Evolutionary conservation across 2,113 vertebrate species (phyloP).

Genomic region (Turdus rufiventris): DNA sequence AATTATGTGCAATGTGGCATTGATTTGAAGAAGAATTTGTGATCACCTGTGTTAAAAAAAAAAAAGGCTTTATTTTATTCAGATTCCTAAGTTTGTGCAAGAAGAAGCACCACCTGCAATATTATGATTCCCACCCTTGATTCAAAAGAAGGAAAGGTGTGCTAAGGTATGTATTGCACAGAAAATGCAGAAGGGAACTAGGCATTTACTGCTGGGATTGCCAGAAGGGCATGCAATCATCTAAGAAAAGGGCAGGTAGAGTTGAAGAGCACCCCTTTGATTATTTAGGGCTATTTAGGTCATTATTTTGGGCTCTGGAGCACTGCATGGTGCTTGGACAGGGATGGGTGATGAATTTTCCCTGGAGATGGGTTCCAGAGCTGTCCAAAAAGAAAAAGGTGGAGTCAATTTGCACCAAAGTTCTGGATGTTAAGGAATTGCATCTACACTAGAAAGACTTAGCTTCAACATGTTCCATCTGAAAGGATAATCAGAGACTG

Average conservation of each 20-base stretch:
- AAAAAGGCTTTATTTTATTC: background rate
- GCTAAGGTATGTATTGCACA: background rate
- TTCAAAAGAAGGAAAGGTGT: background rate
- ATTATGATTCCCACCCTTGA: background rate
- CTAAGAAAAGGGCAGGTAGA: background rate
- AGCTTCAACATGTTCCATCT: background rate
- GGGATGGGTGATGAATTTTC: background rate
- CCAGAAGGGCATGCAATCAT: background rate
- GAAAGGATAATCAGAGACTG: background rate
- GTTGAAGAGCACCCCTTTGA: background rate
- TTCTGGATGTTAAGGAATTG: background rate
- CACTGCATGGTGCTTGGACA: background rate
- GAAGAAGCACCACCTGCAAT: background rate
- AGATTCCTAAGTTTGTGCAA: background rate
- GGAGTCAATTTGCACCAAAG: background rate
- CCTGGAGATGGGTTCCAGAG: background rate
- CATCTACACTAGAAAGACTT: background rate
- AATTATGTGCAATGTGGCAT: rapidly evolving
- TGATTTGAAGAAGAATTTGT: background rate
- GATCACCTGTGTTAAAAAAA: background rate
- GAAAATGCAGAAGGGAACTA: background rate
- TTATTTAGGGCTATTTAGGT: background rate
- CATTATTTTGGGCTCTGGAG: background rate
- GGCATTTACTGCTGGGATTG: background rate
- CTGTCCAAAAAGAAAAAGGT: background rate